These are phyloP conservation scores for Prinia subflava DNA, from an alignment of 2,113 vertebrate genomes.

Conservation along the genomic window DNA sequence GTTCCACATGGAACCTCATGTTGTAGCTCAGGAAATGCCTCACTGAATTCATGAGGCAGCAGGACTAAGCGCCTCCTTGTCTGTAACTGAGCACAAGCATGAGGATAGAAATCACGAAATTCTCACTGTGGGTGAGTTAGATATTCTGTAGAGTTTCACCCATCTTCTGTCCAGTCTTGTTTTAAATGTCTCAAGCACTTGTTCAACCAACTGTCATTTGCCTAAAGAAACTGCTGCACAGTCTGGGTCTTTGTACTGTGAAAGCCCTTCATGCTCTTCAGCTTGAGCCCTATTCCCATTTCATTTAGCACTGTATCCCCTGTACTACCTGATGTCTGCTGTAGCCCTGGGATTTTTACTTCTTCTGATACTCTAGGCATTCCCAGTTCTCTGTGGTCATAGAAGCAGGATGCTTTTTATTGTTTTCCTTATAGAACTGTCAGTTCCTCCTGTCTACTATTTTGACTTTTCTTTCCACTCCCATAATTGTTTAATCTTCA, in stretches of 20 bases:
- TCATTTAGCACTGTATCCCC: neutral
- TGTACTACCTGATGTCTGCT: neutral
- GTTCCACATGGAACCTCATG: neutral
- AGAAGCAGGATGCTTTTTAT: neutral
- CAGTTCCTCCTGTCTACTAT: neutral
- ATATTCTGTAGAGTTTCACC: neutral
- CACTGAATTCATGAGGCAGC: neutral
- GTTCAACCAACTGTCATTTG: neutral
- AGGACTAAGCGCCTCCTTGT: neutral
- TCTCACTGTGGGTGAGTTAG: neutral
- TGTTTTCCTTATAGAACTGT: neutral
- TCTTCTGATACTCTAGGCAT: neutral
- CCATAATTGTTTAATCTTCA: neutral
- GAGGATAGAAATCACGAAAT: neutral
- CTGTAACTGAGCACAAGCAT: neutral
- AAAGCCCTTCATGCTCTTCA: neutral
- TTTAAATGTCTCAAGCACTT: slow-evolving; percentile 16
- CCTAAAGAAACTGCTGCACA: neutral
- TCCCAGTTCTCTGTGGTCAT: neutral
- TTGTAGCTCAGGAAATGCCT: neutral
- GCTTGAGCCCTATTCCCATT: neutral
- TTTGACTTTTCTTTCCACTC: slow-evolving; percentile 21
- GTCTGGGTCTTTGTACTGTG: neutral
- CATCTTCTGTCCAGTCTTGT: slow-evolving; percentile 30
- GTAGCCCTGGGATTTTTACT: neutral